phyloP scores from a whole-genome alignment of 1,140 invertebrate species.

The Polypedilum vanderplanki region DNA sequence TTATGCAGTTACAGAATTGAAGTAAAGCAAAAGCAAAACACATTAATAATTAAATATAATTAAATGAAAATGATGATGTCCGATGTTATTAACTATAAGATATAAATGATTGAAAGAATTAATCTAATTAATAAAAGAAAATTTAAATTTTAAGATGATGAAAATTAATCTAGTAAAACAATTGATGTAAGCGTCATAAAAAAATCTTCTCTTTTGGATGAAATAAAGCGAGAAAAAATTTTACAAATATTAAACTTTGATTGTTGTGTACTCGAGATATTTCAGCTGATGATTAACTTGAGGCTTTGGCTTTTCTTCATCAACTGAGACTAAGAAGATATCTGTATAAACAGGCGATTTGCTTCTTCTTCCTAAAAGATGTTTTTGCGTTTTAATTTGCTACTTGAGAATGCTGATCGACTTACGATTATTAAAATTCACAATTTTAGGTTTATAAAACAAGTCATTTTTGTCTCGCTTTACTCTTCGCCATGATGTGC shows the following conservation, averaged over 20 bases:
- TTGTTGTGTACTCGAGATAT: neutral
- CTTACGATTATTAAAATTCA: neutral
- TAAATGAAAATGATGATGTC: neutral
- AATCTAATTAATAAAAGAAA: neutral
- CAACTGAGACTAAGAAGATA: neutral
- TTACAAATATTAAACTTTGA: neutral
- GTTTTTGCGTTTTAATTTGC: neutral
- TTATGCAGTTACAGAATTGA: constrained; percentile 18
- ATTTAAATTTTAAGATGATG: neutral
- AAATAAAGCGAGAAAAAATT: constrained; percentile 11
- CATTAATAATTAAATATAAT: neutral
- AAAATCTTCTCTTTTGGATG: neutral
- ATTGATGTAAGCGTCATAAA: neutral
- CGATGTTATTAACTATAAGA: neutral
- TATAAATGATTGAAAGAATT: neutral
- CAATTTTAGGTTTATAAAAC: neutral
- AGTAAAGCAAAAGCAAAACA: neutral
- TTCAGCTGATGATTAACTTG: neutral
- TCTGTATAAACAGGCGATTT: neutral
- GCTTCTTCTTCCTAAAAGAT: neutral
- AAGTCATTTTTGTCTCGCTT: neutral
- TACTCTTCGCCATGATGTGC: neutral
- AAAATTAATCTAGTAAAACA: neutral
- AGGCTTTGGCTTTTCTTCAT: neutral
- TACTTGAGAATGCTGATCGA: neutral